phyloP scores from a whole-genome alignment of 2,113 vertebrate genomes.

The Tychaedon coryphoeus region DNA sequence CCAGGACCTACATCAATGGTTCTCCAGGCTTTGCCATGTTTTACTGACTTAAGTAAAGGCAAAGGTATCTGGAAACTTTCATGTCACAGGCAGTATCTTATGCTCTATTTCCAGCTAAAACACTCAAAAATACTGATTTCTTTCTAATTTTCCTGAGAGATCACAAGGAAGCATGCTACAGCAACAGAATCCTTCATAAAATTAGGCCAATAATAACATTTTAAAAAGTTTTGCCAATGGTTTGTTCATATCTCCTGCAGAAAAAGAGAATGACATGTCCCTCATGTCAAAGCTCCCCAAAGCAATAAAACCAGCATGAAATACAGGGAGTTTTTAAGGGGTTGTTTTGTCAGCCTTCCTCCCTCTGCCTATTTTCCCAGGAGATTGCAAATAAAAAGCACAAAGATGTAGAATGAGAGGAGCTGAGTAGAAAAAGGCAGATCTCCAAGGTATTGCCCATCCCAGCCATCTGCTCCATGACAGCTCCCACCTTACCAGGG shows the following conservation, averaged over 20 bases:
- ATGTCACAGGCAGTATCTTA: neutral
- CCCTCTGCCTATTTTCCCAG: neutral
- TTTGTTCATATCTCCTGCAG: neutral
- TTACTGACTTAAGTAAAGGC: neutral
- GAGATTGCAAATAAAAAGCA: neutral
- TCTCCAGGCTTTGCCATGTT: neutral
- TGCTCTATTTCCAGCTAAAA: neutral
- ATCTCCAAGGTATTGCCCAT: neutral
- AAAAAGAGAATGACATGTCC: slow-evolving; percentile 10
- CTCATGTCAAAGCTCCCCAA: neutral
- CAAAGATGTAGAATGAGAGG: neutral
- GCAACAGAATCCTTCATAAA: slow-evolving; percentile 6
- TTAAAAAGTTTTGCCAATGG: neutral
- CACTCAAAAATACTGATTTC: neutral
- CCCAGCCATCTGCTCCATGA: neutral
- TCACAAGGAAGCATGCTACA: neutral
- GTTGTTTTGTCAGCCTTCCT: neutral
- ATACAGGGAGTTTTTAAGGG: neutral
- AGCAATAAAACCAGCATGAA: slow-evolving; percentile 20
- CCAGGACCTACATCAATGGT: neutral
- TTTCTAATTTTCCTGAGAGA: neutral
- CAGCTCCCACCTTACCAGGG: neutral
- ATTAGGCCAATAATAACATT: slow-evolving; percentile 46
- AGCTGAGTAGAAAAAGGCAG: neutral
- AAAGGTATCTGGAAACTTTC: neutral